Conservation (phyloP, 2,797 vertebrate genomes). For the Hydrocynus forskahlii region DNA sequence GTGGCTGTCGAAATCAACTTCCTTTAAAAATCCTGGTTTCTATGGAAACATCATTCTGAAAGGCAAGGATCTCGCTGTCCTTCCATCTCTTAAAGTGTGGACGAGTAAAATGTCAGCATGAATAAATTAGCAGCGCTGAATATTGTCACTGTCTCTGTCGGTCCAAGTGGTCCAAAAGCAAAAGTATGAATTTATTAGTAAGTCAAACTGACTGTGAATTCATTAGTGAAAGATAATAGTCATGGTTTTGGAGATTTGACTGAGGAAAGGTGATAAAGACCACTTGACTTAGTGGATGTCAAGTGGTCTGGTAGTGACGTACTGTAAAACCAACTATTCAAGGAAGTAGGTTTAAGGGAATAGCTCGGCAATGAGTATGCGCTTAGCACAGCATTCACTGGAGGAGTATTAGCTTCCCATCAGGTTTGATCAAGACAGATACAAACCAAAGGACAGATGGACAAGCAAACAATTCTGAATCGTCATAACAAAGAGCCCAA, state of each 20-base stretch:
- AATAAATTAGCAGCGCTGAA: conserved; percentile 36
- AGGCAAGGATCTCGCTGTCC: conserved; percentile 29
- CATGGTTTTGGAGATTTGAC: no score
- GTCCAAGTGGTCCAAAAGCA: conserved; percentile 19
- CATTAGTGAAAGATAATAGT: conserved; percentile 12
- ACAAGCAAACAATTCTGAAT: no score
- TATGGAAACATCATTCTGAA: conserved; percentile 58
- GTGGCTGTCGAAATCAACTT: conserved; percentile 45
- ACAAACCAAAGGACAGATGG: no score
- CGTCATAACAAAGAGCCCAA: no score
- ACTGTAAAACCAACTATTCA: neutral
- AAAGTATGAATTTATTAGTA: no score
- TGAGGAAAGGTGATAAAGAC: no score
- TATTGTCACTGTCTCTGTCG: conserved; percentile 43
- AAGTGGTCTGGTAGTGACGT: neutral
- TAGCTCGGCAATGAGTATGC: neutral
- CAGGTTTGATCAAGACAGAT: no score
- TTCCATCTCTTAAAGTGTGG: conserved; percentile 21
- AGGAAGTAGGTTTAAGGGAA: neutral
- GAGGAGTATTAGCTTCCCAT: no score
- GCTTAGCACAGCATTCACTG: no score
- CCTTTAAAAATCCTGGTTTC: conserved; percentile 53
- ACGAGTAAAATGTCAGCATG: conserved; percentile 35
- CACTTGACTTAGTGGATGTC: no score
- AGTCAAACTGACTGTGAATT: no score